A percentile compares a stretch with the other conserved stretches of the same genome.
Evolutionary conservation across 2,888 invertebrate species (phyloP).

Genomic region (Melanostoma mellinum): DNA sequence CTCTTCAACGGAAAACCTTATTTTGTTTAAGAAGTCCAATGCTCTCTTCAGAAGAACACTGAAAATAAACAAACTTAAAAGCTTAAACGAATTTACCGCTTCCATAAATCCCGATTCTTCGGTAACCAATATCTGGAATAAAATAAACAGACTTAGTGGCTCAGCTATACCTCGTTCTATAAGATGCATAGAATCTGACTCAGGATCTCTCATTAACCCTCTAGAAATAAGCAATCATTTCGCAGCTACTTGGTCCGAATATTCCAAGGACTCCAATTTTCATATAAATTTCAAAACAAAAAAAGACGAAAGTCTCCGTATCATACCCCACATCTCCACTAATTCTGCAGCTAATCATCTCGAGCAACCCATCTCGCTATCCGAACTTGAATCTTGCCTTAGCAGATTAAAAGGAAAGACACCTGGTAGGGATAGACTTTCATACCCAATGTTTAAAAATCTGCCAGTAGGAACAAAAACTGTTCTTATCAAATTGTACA

Average conservation of each 20-base stretch:
- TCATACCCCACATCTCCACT: neutral
- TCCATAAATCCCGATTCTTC: neutral
- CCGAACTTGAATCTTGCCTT: no score
- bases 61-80: conserved; percentile 6
- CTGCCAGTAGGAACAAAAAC: neutral
- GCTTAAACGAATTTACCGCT: neutral
- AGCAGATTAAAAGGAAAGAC: no score
- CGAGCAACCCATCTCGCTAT: no score
- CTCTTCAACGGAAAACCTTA: neutral
- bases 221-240: neutral
- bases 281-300: conserved; percentile 7
- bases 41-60: conserved; percentile 5
- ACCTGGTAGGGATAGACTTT: no score
- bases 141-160: neutral
- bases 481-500: neutral
- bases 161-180: neutral
- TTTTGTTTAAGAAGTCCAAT: neutral
- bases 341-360: neutral
- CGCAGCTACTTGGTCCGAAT: neutral
- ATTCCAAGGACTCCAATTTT: conserved; percentile 17
- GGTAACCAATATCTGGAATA: conserved; percentile 13
- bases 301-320: conserved; percentile 8
- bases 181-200: neutral
- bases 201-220: neutral
- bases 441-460: neutral